Evolutionary conservation across 30 jellyfish, hydroid and myxozoan species (phyloP).

Genomic region (Rhopilema esculentum): DNA sequence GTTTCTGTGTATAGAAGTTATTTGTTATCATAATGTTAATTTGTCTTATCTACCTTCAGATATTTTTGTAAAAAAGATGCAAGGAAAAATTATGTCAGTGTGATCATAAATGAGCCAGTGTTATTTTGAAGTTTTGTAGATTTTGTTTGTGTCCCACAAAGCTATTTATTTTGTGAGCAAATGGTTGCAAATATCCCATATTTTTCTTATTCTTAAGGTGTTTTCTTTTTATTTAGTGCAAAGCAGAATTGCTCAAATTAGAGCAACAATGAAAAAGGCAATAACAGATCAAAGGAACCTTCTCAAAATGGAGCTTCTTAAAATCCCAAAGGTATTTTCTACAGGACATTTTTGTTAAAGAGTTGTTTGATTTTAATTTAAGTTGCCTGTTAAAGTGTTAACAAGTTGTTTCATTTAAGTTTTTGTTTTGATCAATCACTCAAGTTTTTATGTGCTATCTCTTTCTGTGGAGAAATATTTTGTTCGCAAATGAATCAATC

Average conservation of each 20-base stretch:
- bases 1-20: no score
- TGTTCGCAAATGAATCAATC: no score
- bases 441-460: no score
- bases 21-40: no score
- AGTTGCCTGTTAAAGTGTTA: background rate
- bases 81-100: no score
- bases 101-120: no score
- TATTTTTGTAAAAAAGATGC: no score
- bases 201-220: background rate
- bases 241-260: conserved; percentile 18
- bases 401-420: background rate
- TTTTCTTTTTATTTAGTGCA: conserved; percentile 25
- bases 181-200: background rate
- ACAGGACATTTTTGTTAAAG: background rate
- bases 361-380: background rate
- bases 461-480: no score
- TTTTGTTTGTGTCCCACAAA: no score
- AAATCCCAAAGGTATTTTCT: conserved; percentile 52
- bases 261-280: conserved; percentile 54
- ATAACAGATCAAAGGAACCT: conserved; percentile 47
- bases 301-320: conserved; percentile 61
- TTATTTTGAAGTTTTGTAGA: no score
- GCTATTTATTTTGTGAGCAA: no score
- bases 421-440: background rate
- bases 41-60: no score